Conservation (phyloP, 2,113 vertebrate genomes). For the Paramormyrops kingsleyae region DNA sequence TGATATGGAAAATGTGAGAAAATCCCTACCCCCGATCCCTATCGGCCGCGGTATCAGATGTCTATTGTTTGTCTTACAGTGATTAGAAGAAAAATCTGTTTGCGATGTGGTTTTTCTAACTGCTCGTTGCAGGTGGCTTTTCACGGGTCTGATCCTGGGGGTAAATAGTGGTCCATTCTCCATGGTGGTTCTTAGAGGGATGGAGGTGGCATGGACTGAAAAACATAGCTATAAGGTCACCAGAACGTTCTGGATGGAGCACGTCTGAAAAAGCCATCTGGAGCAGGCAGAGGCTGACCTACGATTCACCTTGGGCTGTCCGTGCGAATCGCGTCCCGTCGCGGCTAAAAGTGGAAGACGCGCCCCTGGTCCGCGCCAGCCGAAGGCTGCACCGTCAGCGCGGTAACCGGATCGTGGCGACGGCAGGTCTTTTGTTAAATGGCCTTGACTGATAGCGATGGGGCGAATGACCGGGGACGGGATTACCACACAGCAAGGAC, state of each 20-base stretch:
- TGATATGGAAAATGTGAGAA: background rate
- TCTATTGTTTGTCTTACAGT: background rate
- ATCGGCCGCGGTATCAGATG: background rate
- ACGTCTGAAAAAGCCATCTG: background rate
- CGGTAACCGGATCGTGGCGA: background rate
- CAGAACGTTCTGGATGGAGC: background rate
- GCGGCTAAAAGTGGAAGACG: background rate
- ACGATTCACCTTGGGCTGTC: background rate
- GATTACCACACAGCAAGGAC: constrained; percentile 38
- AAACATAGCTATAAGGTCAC: background rate
- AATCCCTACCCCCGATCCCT: background rate
- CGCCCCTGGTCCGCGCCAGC: background rate
- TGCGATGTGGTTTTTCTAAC: background rate
- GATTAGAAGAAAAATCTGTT: constrained; percentile 1
- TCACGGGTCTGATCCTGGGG: background rate
- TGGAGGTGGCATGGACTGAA: background rate
- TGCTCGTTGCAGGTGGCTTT: background rate
- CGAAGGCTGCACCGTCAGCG: background rate
- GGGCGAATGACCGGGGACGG: constrained; percentile 49
- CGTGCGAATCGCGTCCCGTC: background rate
- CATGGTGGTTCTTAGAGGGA: background rate
- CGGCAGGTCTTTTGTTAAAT: constrained; percentile 40
- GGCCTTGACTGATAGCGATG: constrained; percentile 37
- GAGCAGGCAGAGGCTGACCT: background rate
- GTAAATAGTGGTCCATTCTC: background rate